phyloP scores from a whole-genome alignment of 2,888 invertebrate species.

The Coenonympha arcania region DNA sequence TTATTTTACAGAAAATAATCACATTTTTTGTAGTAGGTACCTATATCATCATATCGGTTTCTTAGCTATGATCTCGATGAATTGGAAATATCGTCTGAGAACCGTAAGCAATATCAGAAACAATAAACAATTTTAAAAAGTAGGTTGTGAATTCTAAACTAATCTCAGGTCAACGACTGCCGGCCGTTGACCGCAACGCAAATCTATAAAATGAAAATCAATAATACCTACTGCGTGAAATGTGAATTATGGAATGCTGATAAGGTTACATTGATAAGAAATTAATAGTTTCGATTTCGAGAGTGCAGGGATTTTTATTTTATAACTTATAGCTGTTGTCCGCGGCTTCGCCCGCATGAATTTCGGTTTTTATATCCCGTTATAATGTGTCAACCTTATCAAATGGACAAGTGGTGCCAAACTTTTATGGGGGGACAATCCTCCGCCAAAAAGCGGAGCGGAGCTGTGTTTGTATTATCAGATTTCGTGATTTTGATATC shows the following conservation, averaged over 20 bases:
- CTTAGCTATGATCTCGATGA: background rate
- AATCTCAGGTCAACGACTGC: constrained; percentile 24
- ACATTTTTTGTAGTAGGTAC: too few relatives aligned
- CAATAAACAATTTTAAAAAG: background rate
- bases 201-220: constrained; percentile 18
- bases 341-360: too few relatives aligned
- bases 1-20: too few relatives aligned
- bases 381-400: too few relatives aligned
- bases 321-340: background rate
- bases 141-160: constrained; percentile 20
- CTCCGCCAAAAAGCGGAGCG: too few relatives aligned
- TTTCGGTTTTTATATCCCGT: too few relatives aligned
- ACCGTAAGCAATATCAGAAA: background rate
- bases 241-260: constrained; percentile 11
- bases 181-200: constrained; percentile 28
- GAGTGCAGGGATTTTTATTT: background rate
- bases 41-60: background rate
- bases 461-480: too few relatives aligned
- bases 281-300: background rate
- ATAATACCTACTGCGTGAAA: constrained; percentile 5
- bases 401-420: too few relatives aligned
- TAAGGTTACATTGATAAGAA: constrained; percentile 11
- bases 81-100: background rate
- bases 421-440: too few relatives aligned
- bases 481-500: too few relatives aligned